A percentile compares a stretch with the other conserved stretches of the same genome.
phyloP scores from a whole-genome alignment of 2,113 vertebrate species.

The Andinoacara biseriatus region DNA sequence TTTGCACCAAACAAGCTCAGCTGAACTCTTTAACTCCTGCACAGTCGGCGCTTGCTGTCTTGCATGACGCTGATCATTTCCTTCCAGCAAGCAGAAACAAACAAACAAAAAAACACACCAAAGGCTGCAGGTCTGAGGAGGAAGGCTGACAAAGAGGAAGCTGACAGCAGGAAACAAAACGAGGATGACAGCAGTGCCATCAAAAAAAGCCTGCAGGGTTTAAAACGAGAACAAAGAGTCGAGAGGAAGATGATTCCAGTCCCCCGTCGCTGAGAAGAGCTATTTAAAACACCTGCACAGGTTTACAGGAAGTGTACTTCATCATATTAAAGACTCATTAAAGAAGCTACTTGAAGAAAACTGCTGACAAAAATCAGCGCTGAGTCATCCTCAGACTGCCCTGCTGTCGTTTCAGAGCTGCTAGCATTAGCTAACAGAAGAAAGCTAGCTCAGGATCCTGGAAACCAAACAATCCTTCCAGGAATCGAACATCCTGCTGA shows the following conservation, averaged over 20 bases:
- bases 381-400: neutral
- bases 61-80: neutral
- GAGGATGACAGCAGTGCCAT: neutral
- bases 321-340: neutral
- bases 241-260: neutral
- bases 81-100: neutral
- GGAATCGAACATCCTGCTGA: too few species aligned
- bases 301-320: neutral
- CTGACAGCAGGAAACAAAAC: neutral
- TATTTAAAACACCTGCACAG: neutral
- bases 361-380: too few species aligned
- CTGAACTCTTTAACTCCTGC: neutral
- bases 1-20: neutral
- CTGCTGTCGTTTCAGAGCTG: neutral
- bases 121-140: neutral
- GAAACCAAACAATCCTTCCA: too few species aligned
- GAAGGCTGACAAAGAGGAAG: neutral
- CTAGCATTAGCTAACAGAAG: too few species aligned
- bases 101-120: neutral
- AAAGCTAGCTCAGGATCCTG: too few species aligned
- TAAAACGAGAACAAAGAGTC: slow-evolving; percentile 12
- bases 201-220: neutral
- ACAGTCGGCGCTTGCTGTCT: neutral
- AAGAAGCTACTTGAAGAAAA: neutral
- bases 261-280: neutral